Conservation (phyloP, 2,797 vertebrate species). For the Intellagama lesueurii region DNA sequence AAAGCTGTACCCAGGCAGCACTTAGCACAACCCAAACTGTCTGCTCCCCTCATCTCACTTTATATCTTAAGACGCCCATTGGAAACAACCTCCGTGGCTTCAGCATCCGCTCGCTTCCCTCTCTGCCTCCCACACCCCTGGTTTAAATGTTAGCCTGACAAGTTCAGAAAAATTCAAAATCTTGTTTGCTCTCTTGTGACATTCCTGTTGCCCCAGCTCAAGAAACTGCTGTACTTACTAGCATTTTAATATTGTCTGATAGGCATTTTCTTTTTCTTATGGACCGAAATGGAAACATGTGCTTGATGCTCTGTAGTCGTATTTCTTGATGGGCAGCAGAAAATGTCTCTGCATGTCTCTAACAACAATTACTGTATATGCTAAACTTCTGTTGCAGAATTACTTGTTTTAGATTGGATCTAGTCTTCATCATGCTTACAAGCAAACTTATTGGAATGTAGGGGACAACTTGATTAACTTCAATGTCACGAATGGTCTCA, state of each 20-base stretch:
- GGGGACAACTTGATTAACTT: neutral
- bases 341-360: neutral
- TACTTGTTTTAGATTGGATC: neutral
- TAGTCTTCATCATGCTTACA: neutral
- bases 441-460: neutral
- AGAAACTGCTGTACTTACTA: too few relatives aligned
- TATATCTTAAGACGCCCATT: neutral
- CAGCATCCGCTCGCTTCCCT: neutral
- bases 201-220: neutral
- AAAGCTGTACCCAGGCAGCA: neutral
- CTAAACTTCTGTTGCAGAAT: neutral
- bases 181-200: neutral
- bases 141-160: neutral
- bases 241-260: neutral
- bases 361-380: neutral
- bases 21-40: neutral
- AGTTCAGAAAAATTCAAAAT: neutral
- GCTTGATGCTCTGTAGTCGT: neutral
- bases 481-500: neutral
- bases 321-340: neutral
- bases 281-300: neutral
- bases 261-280: neutral
- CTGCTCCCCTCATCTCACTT: neutral
- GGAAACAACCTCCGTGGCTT: too few relatives aligned
- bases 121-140: neutral